Conservation (phyloP, 2,113 vertebrate species). For the Neotoma lepida region DNA sequence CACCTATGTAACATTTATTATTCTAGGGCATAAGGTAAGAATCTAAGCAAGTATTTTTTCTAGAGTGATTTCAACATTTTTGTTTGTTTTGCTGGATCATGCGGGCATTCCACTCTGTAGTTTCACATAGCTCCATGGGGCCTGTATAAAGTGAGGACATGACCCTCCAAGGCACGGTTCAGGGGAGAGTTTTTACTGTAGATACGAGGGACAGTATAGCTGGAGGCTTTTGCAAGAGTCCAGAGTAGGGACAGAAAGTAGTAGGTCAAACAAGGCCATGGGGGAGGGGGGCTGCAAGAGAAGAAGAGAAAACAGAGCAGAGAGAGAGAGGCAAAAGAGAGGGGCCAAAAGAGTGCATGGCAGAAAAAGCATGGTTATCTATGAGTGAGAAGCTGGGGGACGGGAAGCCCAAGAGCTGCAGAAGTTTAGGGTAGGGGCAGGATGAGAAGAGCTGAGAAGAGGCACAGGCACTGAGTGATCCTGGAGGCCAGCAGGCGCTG, state of each 20-base stretch:
- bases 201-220: not conserved
- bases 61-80: not conserved
- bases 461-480: not conserved
- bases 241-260: not conserved
- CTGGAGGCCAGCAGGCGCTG: not conserved
- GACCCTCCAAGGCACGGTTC: not conserved
- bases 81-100: not conserved
- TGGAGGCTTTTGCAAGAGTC: too few species aligned
- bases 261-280: not conserved
- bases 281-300: not conserved
- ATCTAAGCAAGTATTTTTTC: not conserved
- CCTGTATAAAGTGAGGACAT: not conserved
- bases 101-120: not conserved
- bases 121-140: not conserved
- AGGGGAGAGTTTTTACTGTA: not conserved
- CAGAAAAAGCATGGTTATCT: not conserved
- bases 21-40: not conserved
- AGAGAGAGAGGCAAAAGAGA: not conserved
- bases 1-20: not conserved
- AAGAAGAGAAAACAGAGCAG: not conserved
- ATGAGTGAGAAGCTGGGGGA: not conserved
- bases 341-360: not conserved
- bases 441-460: not conserved
- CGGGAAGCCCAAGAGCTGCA: not conserved
- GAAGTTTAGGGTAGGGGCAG: not conserved